Base-by-base conservation (phyloP, 1,140 invertebrate species). In the Drosophila littoralis region DNA sequence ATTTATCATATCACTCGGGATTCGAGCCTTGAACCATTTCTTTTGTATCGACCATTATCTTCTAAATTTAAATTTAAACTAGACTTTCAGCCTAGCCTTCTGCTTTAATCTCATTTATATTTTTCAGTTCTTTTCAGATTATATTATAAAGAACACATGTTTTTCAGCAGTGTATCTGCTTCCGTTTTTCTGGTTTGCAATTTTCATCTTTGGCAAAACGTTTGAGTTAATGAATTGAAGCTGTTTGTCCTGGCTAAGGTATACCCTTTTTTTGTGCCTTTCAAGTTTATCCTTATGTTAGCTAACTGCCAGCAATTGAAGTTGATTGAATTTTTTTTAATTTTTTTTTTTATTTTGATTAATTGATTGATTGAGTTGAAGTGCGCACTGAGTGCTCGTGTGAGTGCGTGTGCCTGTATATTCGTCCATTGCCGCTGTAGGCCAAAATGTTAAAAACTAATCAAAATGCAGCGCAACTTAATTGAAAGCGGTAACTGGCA, bases 281-380 rank as follows among this genome's bases (percentile, higher is more conserved):
- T 75, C 66, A 45, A 57, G 54, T 57, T 48, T 69, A 42, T 52
- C 22, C n/a, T 17, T 57, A 28, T 73, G 69, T 77, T 79, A 69
- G 64, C 65, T 67, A 50, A 59, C 69, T 74, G 72, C 66, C 74
- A 72, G 80, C 80, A 89, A 76, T 79, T 84, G 85, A 90, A 84
- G 81, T 77, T 81, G 84, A 89, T 89, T 89, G 84, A 76, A 28
- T 78, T 55, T 69, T 68, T 68, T 51, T n/a, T n/a, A n/a, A n/a
- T 84, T 79, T 81, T 83, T 68, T 58, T 22, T 22, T 22, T 22
- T 84, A 74, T 81, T 83, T 81, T 89, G 84, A 89, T 88, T 88
- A 85, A 88, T 88, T 88, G 85, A 76, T 77, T 77, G 84, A 83
- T 83, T 79, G 84, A 83, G 61, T 83, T 88, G 73, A 89, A 89